phyloP scores from a whole-genome alignment of 2,888 invertebrate genomes.

The Gerosis bhagava region DNA sequence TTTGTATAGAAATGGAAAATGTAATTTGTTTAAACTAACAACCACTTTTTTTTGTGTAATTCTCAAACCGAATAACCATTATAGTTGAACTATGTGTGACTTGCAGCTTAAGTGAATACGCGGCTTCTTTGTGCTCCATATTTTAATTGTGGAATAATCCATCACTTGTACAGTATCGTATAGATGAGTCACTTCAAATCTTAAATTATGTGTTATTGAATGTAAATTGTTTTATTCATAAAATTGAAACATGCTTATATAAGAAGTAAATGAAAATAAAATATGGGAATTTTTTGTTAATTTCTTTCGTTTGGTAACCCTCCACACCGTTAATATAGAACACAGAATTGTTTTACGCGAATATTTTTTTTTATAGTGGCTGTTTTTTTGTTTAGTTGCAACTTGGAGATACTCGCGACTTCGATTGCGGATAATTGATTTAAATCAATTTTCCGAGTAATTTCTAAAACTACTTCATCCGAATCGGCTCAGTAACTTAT shows the following conservation, averaged over 20 bases:
- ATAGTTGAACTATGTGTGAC: slow-evolving; percentile 43
- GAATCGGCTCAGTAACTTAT: too few relatives aligned
- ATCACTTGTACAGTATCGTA: slow-evolving; percentile 70
- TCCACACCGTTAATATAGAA: too few relatives aligned
- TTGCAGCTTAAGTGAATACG: slow-evolving; percentile 49
- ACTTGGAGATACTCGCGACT: too few relatives aligned
- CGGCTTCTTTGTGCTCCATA: slow-evolving; percentile 33
- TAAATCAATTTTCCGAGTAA: too few relatives aligned
- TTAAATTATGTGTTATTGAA: slow-evolving; percentile 80
- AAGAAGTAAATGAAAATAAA: slow-evolving; percentile 80
- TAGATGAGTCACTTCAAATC: slow-evolving; percentile 72
- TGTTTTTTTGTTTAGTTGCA: too few relatives aligned
- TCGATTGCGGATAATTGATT: too few relatives aligned
- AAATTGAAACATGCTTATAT: slow-evolving; percentile 80
- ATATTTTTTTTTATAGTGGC: too few relatives aligned
- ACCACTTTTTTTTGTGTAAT: slow-evolving; percentile 53
- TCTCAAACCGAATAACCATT: slow-evolving; percentile 42
- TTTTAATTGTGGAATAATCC: slow-evolving; percentile 31
- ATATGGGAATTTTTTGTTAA: slow-evolving; percentile 74
- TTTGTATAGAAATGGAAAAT: slow-evolving; percentile 7
- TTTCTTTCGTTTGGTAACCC: slow-evolving; percentile 60
- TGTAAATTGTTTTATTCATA: slow-evolving; percentile 80
- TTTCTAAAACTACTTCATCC: too few relatives aligned
- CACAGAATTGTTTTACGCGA: too few relatives aligned
- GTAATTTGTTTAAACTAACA: slow-evolving; percentile 55